Evolutionary conservation across 1,140 invertebrate species (phyloP).

Genomic region (Panulirus ornatus): DNA sequence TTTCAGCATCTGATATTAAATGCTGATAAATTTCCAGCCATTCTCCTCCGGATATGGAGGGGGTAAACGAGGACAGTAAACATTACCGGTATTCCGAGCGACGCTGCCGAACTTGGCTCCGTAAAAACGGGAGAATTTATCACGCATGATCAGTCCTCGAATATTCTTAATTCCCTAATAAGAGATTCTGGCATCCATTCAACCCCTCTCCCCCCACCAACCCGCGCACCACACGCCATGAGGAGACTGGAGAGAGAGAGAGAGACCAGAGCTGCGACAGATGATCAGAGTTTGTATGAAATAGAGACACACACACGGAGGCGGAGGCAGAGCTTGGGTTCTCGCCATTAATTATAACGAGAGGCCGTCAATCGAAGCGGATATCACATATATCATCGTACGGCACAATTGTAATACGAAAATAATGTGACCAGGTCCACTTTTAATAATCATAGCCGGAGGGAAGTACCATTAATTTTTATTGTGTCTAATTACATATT

Average conservation of each 20-base stretch:
- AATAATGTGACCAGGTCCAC: slow-evolving; percentile 72
- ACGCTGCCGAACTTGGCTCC: too few relatives aligned
- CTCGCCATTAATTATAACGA: slow-evolving; percentile 61
- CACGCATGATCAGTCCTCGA: slow-evolving; percentile 11
- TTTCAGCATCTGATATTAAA: background rate
- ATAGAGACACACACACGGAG: slow-evolving; percentile 22
- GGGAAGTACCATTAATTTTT: slow-evolving; percentile 73
- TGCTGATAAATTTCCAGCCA: slow-evolving; percentile 6
- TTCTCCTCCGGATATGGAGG: slow-evolving; percentile 13
- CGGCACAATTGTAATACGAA: slow-evolving; percentile 69
- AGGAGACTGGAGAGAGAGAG: background rate
- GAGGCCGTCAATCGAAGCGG: slow-evolving; percentile 62
- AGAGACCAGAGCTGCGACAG: background rate
- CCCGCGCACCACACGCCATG: too few relatives aligned
- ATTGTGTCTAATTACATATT: slow-evolving; percentile 74
- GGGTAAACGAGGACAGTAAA: background rate
- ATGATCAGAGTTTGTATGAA: slow-evolving; percentile 35
- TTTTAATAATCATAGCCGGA: slow-evolving; percentile 71
- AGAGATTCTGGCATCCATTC: background rate
- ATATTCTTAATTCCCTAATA: slow-evolving; percentile 1
- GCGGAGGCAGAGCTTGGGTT: background rate
- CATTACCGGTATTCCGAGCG: background rate
- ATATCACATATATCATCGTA: slow-evolving; percentile 65
- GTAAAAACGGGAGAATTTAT: background rate
- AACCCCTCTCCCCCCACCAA: background rate